phyloP scores from a whole-genome alignment of 2,888 invertebrate genomes.

The Campoletis raptor region DNA sequence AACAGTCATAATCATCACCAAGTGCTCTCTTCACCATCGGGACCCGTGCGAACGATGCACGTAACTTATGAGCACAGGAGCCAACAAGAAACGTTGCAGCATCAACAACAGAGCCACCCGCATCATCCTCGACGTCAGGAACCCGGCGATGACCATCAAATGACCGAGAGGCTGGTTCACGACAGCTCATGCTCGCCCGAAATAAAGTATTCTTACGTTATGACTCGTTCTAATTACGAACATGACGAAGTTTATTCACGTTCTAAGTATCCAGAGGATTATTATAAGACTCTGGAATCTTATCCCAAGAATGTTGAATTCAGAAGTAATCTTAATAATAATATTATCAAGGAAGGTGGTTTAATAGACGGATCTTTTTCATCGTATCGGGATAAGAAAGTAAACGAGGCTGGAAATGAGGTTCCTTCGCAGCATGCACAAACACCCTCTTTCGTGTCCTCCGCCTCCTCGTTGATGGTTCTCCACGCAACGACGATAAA shows the following conservation, averaged over 20 bases:
- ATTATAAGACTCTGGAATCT: constrained; percentile 58
- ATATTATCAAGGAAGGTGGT: constrained; percentile 53
- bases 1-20: constrained; percentile 56
- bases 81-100: constrained; percentile 59
- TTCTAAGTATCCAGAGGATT: constrained; percentile 45
- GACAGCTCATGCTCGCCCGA: constrained; percentile 50
- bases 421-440: constrained; percentile 45
- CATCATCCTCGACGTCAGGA: constrained; percentile 57
- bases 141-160: constrained; percentile 37
- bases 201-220: constrained; percentile 61
- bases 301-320: constrained; percentile 52
- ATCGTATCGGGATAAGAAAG: constrained; percentile 56
- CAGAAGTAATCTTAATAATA: constrained; percentile 40
- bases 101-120: constrained; percentile 62
- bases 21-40: constrained; percentile 53
- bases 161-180: constrained; percentile 24
- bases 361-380: constrained; percentile 20
- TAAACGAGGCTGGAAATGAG: constrained; percentile 61
- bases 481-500: constrained; percentile 82
- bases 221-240: constrained; percentile 54
- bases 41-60: constrained; percentile 55
- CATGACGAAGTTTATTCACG: constrained; percentile 37
- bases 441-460: constrained; percentile 63
- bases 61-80: constrained; percentile 70
- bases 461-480: constrained; percentile 69